A percentile compares a stretch with the other conserved stretches of the same genome.
Evolutionary conservation across 1,140 invertebrate genomes (phyloP).

Genomic region (Brachionus plicatilis): DNA sequence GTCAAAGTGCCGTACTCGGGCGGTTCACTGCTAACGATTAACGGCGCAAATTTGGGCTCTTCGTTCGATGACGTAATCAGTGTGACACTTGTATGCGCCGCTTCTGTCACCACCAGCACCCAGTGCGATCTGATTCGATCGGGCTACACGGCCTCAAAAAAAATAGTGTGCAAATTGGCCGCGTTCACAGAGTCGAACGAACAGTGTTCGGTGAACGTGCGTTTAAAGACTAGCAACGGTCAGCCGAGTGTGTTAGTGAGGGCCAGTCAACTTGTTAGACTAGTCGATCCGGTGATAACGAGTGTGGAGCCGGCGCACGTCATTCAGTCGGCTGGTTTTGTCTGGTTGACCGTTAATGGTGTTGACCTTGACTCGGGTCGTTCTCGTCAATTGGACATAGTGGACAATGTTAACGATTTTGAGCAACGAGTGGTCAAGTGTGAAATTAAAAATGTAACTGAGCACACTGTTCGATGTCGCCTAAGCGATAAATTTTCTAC

Average conservation of each 20-base stretch:
- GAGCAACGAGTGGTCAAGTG: not conserved
- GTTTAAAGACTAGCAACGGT: not conserved
- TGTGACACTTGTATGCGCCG: not conserved
- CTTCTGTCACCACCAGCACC: no score
- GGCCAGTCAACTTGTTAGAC: not conserved
- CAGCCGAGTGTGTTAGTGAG: not conserved
- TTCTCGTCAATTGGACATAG: not conserved
- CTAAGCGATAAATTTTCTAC: not conserved
- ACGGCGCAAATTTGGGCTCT: not conserved
- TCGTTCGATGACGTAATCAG: not conserved
- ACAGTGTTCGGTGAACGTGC: not conserved
- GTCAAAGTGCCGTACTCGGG: not conserved
- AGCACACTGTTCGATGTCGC: not conserved
- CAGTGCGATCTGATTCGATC: not conserved
- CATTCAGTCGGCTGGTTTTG: conserved; percentile 30
- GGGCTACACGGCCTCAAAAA: not conserved
- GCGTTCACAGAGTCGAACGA: not conserved
- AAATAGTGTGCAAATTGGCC: not conserved
- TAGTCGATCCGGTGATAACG: not conserved
- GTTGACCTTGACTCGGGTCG: not conserved
- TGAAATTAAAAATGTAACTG: conserved; percentile 8
- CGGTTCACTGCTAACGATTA: not conserved
- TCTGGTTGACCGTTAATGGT: not conserved
- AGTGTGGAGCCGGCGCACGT: not conserved
- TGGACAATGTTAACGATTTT: not conserved